Base-by-base conservation (phyloP, 64 coral and sea anemone genomes). In the Montipora efflorescens region DNA sequence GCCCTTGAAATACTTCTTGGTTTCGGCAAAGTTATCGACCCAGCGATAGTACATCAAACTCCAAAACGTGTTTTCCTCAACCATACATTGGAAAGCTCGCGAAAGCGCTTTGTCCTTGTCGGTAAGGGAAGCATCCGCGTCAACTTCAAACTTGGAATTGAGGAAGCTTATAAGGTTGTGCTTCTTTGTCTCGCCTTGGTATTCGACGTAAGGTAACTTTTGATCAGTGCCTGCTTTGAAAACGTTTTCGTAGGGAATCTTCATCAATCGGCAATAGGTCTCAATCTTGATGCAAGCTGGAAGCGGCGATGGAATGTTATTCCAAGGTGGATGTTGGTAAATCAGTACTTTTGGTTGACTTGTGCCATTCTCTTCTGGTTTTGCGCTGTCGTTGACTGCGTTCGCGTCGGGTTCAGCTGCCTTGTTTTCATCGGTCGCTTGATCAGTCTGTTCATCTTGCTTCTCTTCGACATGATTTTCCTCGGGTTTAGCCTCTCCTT, bases 1-100 rank as follows among this genome's bases (percentile, higher is more conserved):
- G 70, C 96, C 96, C 75, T 93, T 94, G 92, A 94, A 99, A 74
- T 90, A 90, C 92, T 99, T 99, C 95, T 99, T 99, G 50, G 95
- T 96, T 73, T 99, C 98, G 16, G 86, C 71, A 87, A 88, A 99
- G 98, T 99, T 99, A 79, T 99, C 98, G 47, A 99, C 98, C 98
- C 98, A 99, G 43, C 98, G 84, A 81, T 99, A 99, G 80, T 99
- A 99, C 51, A 90, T 93, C 92, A 99, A 87, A 80, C 95, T 95
- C 98, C 98, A 99, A 68, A 95, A 96, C 18, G 98, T 99, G 86
- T 94, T 99, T 84, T 99, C 98, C 58, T 99, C 98, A 13, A 79
- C 92, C 98, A 99, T 96, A 28, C 64, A 85, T 48, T 93, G 94
- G 46, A 99, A 96, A 88, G 98, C 98, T 89, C 96, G 98, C 89